Evolutionary conservation across 2,888 invertebrate genomes (phyloP).

Genomic region (Scaptomyza caliginosa): DNA sequence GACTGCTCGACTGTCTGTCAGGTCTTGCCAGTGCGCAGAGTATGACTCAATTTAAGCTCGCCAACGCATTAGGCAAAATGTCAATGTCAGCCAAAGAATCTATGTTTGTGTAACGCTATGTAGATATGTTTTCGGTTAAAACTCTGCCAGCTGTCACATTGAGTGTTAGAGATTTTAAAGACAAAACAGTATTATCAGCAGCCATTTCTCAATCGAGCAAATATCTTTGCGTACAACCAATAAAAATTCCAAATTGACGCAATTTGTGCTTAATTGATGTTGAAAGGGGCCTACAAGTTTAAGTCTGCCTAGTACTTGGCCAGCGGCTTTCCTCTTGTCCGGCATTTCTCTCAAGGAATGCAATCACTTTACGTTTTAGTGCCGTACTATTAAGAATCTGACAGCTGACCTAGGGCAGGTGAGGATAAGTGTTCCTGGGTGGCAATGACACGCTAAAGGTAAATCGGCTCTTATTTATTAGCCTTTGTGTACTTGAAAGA

Average conservation of each 20-base stretch:
- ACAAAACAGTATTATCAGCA: constrained; percentile 13
- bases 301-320: constrained; percentile 8
- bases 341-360: constrained; percentile 1
- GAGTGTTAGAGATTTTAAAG: constrained; percentile 36
- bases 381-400: constrained; percentile 77
- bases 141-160: constrained; percentile 40
- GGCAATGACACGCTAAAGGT: constrained; percentile 54
- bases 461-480: constrained; percentile 33
- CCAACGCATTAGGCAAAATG: constrained; percentile 44
- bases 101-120: neutral
- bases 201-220: constrained; percentile 30
- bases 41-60: constrained; percentile 54
- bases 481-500: constrained; percentile 16
- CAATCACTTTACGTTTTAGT: constrained; percentile 65
- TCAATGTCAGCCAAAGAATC: constrained; percentile 46
- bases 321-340: neutral
- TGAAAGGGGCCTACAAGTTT: constrained; percentile 31
- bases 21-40: constrained; percentile 43
- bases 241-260: constrained; percentile 21
- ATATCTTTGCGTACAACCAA: constrained; percentile 32
- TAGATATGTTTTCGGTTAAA: constrained; percentile 20
- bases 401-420: constrained; percentile 12
- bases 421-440: neutral
- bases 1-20: constrained; percentile 26
- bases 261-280: constrained; percentile 25